Evolutionary conservation across 1,140 invertebrate genomes (phyloP).

Genomic region (Diorhabda sublineata): DNA sequence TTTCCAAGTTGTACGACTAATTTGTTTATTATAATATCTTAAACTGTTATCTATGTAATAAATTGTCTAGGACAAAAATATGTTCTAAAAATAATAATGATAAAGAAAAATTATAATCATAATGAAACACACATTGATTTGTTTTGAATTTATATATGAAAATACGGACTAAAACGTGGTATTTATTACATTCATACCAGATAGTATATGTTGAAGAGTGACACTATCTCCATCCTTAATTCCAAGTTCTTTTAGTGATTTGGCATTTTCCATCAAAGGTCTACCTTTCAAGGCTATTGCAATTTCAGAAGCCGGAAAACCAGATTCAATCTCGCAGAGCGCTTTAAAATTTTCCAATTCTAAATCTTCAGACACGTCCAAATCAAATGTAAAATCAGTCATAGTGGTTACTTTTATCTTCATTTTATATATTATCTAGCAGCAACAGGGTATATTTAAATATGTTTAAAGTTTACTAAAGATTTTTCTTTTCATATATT

Average conservation of each 20-base stretch:
- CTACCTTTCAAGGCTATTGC: constrained; percentile 81
- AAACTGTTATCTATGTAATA: neutral
- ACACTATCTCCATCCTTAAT: constrained; percentile 86
- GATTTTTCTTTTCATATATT: too few relatives aligned
- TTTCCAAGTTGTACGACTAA: too few relatives aligned
- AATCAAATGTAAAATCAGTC: constrained; percentile 79
- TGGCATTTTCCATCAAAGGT: constrained; percentile 79
- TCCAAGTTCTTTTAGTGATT: constrained; percentile 73
- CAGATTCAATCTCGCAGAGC: constrained; percentile 87
- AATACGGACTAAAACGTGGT: too few relatives aligned
- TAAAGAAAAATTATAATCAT: too few relatives aligned
- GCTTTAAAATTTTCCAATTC: constrained; percentile 95
- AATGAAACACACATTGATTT: constrained; percentile 25
- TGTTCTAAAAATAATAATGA: too few relatives aligned
- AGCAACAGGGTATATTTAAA: too few relatives aligned
- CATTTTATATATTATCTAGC: constrained; percentile 55
- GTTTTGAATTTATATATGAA: constrained; percentile 28
- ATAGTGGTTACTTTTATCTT: constrained; percentile 87
- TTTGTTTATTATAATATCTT: too few relatives aligned
- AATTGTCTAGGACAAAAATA: too few relatives aligned
- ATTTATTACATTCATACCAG: constrained; percentile 7
- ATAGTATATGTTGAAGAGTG: constrained; percentile 69
- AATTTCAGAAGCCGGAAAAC: constrained; percentile 76
- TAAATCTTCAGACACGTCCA: constrained; percentile 89
- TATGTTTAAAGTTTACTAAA: too few relatives aligned